Conservation (phyloP, 2,888 invertebrate genomes). For the Siphonodentalium dalli region DNA sequence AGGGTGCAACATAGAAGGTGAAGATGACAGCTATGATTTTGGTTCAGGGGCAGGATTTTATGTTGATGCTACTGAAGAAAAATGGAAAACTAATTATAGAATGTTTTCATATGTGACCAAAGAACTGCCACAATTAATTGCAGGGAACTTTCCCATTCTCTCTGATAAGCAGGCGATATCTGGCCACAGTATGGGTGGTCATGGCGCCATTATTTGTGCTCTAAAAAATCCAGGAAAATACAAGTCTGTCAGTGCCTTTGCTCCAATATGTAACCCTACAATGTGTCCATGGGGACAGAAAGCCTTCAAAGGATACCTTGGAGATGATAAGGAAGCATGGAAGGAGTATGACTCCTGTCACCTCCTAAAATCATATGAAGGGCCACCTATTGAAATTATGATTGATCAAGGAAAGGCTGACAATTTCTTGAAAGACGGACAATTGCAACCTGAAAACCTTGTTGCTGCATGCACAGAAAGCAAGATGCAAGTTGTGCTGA, state of each 20-base stretch:
- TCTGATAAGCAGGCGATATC: constrained; percentile 64
- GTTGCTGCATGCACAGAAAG: constrained; percentile 76
- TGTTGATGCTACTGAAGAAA: constrained; percentile 87
- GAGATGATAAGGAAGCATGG: constrained; percentile 68
- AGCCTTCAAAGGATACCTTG: constrained; percentile 75
- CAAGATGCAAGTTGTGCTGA: constrained; percentile 69
- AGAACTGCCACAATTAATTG: constrained; percentile 81
- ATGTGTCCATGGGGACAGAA: constrained; percentile 87
- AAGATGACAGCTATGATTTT: constrained; percentile 92
- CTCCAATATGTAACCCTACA: constrained; percentile 90
- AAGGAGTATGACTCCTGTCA: too few relatives aligned
- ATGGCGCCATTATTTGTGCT: constrained; percentile 90
- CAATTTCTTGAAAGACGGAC: constrained; percentile 77
- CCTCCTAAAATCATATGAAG: too few relatives aligned
- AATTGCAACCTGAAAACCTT: constrained; percentile 85
- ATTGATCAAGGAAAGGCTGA: constrained; percentile 79
- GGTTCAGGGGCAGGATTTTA: constrained; percentile 96
- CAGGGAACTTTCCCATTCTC: constrained; percentile 75
- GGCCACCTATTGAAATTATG: background rate
- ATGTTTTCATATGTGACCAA: constrained; percentile 95
- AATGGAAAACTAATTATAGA: constrained; percentile 90
- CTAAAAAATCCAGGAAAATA: constrained; percentile 90
- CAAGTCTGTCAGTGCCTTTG: constrained; percentile 85
- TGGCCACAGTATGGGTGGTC: constrained; percentile 93
- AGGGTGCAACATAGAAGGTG: constrained; percentile 86